phyloP scores from a whole-genome alignment of 2,113 vertebrate species.

The Dryoscopus gambensis region DNA sequence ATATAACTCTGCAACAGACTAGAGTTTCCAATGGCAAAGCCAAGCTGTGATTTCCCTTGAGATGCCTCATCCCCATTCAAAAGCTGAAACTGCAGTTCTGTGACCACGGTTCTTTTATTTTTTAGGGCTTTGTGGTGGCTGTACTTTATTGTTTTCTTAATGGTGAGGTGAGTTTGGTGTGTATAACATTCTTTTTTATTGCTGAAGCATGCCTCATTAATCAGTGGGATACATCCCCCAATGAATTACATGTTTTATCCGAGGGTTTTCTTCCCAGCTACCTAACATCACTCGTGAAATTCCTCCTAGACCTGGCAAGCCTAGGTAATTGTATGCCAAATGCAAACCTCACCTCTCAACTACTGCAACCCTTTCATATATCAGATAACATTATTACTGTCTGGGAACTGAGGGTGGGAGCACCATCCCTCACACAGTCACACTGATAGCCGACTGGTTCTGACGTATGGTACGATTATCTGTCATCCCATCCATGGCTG shows the following conservation, averaged over 20 bases:
- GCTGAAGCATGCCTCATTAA: neutral
- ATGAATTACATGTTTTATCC: neutral
- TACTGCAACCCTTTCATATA: neutral
- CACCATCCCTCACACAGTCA: neutral
- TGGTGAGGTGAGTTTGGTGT: slow-evolving; percentile 82
- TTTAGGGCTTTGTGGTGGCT: slow-evolving; percentile 92
- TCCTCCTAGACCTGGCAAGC: neutral
- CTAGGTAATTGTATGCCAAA: neutral
- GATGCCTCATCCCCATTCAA: neutral
- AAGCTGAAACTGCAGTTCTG: neutral
- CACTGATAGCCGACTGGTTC: neutral
- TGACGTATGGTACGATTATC: neutral
- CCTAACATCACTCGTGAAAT: neutral
- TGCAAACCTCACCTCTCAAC: neutral
- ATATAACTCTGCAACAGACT: neutral
- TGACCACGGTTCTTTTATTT: neutral
- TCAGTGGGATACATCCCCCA: neutral
- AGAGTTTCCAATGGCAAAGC: neutral
- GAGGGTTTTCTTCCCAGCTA: neutral
- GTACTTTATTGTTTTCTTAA: slow-evolving; percentile 98
- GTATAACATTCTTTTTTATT: neutral
- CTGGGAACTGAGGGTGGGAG: neutral
- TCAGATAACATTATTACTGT: neutral
- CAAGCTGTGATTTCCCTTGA: neutral
- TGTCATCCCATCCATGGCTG: neutral